Percentiles rank a stretch among this genome's conserved stretches.
Evolutionary conservation across 2,113 vertebrate species (phyloP).

Genomic region (Psilopsiagon aurifrons): DNA sequence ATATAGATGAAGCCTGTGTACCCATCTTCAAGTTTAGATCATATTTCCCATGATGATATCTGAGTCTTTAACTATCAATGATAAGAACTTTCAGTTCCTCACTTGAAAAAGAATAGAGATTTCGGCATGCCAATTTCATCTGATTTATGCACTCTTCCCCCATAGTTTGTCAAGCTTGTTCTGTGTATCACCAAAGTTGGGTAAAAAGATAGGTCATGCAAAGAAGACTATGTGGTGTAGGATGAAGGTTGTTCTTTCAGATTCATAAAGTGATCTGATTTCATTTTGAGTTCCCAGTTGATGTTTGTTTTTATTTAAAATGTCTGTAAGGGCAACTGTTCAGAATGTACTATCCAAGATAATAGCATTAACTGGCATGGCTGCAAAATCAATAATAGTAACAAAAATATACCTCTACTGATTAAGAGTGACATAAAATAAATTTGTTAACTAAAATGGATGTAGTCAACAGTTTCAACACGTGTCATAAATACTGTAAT

Average conservation of each 20-base stretch:
- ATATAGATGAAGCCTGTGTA: background rate
- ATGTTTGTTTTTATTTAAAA: constrained; percentile 79
- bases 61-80: background rate
- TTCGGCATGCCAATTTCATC: background rate
- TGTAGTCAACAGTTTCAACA: constrained; percentile 52
- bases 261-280: constrained; percentile 69
- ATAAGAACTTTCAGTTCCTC: background rate
- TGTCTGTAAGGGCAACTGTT: constrained; percentile 68
- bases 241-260: constrained; percentile 37
- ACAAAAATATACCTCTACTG: constrained; percentile 70
- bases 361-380: constrained; percentile 74
- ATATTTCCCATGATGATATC: background rate
- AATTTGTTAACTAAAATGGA: constrained; percentile 72
- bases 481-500: constrained; percentile 37
- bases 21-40: constrained; percentile 3
- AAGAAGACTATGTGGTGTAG: background rate
- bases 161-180: constrained; percentile 2
- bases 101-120: background rate
- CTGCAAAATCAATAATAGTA: constrained; percentile 74
- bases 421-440: constrained; percentile 74
- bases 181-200: background rate
- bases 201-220: constrained; percentile 39
- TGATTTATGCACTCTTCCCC: background rate
- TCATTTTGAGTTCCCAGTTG: constrained; percentile 69
- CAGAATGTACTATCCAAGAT: constrained; percentile 63